Base-by-base conservation (phyloP, 1,140 invertebrate genomes). In the Hyposmocoma kahamanoa region DNA sequence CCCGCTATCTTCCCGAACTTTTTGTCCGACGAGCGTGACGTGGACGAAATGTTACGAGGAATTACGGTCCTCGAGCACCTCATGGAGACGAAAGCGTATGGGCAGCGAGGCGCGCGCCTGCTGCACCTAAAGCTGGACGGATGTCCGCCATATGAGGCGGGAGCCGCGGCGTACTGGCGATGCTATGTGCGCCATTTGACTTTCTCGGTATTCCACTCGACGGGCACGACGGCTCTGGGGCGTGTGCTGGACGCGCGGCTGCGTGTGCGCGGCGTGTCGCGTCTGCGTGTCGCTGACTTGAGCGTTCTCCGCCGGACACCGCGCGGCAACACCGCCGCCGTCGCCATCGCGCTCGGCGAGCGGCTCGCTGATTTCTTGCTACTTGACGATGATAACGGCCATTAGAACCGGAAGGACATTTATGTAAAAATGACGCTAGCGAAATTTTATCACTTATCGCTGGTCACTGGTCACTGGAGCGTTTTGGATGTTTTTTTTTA, bases 1-100 rank as follows among this genome's bases (percentile, higher is more conserved):
- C 97, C 97, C 0, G 79, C 90, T 9, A 93, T 98, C 10, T 90
- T 92, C 61, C 91, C 96, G 0, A 94, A 94, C 61, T 96, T 94
- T 60, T 89, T 94, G 24, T 67, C 74, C 8, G 79, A 92, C 66
- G 74, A 88, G 0, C 83, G 88, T 2, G 92, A 94, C 54, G 57
- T 91, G 8, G 82, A 90, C 18, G 78, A 90, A 6, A 72, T 92
- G 10, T 67, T 92, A 0, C 73, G 86, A 8, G 90, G 89, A 0
- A 83, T 93, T 0, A 75, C 87, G 18, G 76, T 87, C 6, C 73
- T 89, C 0, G 60, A 91, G 21, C 68, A 88, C 6, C 26, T 94
- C 19, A 71, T 87, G 26, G 68, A 88, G 1, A 90, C 90, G 5
- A 65, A 75, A 8, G 67, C 86, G 0, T 90, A 92, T 63, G 66